Evolutionary conservation across 2,888 invertebrate genomes (phyloP).

Genomic region (Sturmia bella): DNA sequence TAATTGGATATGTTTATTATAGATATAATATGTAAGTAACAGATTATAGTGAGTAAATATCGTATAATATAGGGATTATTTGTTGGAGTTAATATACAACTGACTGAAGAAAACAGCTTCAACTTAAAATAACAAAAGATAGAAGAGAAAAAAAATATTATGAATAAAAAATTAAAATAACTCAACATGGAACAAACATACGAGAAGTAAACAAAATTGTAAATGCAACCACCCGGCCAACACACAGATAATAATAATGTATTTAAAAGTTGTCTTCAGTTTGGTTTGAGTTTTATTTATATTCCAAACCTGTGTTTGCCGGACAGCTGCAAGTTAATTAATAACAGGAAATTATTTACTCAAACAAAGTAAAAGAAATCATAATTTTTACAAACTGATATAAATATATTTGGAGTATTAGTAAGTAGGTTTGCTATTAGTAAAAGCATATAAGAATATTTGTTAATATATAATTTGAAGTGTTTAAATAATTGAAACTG

Average conservation of each 20-base stretch:
- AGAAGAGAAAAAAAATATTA: not conserved
- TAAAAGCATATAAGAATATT: conserved; percentile 33
- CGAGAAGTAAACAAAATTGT: too few species aligned
- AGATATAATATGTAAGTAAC: conserved; percentile 23
- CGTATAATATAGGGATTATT: conserved; percentile 5
- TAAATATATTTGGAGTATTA: too few species aligned
- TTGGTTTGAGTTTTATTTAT: too few species aligned
- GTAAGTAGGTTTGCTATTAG: conserved; percentile 36
- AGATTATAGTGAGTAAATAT: conserved; percentile 11
- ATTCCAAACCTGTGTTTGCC: too few species aligned
- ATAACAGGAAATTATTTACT: too few species aligned
- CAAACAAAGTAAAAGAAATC: too few species aligned
- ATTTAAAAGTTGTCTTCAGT: too few species aligned
- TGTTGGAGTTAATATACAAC: conserved; percentile 4
- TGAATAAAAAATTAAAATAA: too few species aligned
- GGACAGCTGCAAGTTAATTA: too few species aligned
- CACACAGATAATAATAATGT: too few species aligned
- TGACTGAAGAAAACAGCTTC: conserved; percentile 15
- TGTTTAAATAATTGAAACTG: conserved; percentile 12
- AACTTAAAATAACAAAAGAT: not conserved
- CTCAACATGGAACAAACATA: conserved; percentile 1
- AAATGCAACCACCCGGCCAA: too few species aligned
- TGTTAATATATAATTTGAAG: conserved; percentile 5
- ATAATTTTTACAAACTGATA: too few species aligned
- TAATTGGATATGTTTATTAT: conserved; percentile 27